Percentiles rank a stretch among this genome's conserved stretches.
These are phyloP conservation scores for Eulemur albifrons DNA, from an alignment of 2,797 vertebrate species.

Conservation along the genomic window DNA sequence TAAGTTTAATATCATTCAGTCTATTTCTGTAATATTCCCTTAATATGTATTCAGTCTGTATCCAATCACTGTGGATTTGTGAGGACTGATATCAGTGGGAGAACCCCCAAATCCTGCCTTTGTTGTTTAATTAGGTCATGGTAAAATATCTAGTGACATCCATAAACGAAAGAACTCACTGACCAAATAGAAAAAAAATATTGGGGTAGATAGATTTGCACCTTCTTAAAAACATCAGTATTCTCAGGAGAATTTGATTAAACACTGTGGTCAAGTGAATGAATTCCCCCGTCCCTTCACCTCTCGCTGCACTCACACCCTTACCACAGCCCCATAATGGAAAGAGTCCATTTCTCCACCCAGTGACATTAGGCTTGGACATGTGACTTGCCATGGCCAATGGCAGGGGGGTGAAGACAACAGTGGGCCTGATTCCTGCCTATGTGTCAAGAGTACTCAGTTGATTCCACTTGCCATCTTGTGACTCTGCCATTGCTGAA, in stretches of 20 bases:
- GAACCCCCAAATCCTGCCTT: background rate
- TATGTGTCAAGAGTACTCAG: background rate
- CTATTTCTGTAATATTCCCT: background rate
- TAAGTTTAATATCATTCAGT: background rate
- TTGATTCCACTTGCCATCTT: background rate
- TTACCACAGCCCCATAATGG: background rate
- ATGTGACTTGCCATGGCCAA: background rate
- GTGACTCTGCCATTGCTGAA: background rate
- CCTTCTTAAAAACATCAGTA: slow-evolving; percentile 30
- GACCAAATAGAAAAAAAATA: background rate
- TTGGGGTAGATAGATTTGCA: background rate
- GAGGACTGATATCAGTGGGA: background rate
- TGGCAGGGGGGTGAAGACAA: background rate
- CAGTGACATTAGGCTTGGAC: background rate
- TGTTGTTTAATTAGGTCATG: background rate
- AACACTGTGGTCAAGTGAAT: background rate
- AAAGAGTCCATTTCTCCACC: background rate
- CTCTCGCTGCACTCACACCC: background rate
- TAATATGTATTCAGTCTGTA: background rate
- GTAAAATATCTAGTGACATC: background rate
- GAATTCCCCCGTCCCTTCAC: background rate
- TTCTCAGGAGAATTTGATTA: background rate
- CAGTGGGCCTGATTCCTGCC: background rate
- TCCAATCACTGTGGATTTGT: background rate
- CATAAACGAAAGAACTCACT: background rate